Evolutionary conservation across 1,140 invertebrate genomes (phyloP), one percentile per base, ranked within the genome.

Genomic region (Drosophila triauraria): DNA sequence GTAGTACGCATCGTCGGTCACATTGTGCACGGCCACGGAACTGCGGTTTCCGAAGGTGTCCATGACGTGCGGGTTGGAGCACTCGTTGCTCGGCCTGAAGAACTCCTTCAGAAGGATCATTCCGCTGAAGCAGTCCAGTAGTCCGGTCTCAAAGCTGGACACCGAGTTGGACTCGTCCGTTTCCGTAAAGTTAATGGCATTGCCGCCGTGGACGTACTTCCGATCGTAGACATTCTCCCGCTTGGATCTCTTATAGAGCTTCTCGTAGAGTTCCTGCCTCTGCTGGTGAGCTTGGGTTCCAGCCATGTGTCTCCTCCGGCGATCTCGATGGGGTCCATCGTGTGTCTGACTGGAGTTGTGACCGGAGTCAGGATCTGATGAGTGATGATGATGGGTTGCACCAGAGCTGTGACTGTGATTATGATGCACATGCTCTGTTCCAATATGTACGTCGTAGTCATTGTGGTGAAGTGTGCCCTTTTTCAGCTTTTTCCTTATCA

Each of bases 111-210:
- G 93, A 17, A 97, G 84, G 56, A 96, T 96, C 56, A 95, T 94
- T 0, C 96, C 95, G 61, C 95, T 94, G 70, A 96, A 97, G 86
- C 97, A 97, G 40, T 94, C 94, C 17, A 96, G 92, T n/a, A 97
- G 93, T 60, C 94, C 95, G 62, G 94, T 95, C 93, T 97, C 96
- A 92, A 97, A 97, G 92, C 96, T 97, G 0, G 96, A 97, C 43
- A 96, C 93, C 10, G 95, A 96, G 27, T 94, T 95, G 60, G 95
- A 95, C 57, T 95, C 94, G 42, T 94, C 92, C 8, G 82, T 93
- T 65, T 93, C 78, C 0, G 94, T 94, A 47, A 93, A 93, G 81
- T 96, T 96, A 62, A 94, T 93, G 2, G 95, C 95, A 93, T 95
- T 96, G 9, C 96, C 96, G 12, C 96, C 96, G 84, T 97, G 96